These are phyloP conservation scores for Malacoctenus gilli DNA, from an alignment of 2,797 vertebrate genomes.

Conservation along the genomic window DNA sequence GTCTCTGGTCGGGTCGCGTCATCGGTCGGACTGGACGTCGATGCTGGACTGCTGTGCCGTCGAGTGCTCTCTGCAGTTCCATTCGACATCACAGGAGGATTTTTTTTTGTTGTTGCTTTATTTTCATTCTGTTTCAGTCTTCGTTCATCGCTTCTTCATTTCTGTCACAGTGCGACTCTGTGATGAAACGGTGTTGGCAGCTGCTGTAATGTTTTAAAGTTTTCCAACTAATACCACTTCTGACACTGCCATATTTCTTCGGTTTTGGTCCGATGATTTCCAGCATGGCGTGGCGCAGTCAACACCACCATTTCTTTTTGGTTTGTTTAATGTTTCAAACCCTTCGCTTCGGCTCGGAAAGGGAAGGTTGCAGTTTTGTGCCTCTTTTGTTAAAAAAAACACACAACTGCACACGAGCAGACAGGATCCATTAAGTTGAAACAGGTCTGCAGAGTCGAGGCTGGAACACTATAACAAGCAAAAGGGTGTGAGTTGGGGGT, in stretches of 20 bases:
- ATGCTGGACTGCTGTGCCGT: no score
- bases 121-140: no score
- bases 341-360: background rate
- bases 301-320: conserved; percentile 1
- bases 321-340: conserved; percentile 1
- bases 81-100: no score
- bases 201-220: conserved; percentile 1
- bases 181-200: conserved; percentile 5
- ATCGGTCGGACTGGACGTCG: no score
- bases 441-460: conserved; percentile 5
- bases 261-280: conserved; percentile 15
- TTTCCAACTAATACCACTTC: background rate
- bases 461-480: background rate
- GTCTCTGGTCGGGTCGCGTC: no score
- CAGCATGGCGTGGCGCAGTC: background rate
- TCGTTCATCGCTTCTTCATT: background rate
- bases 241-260: conserved; percentile 9
- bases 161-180: conserved; percentile 8
- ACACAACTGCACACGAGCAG: conserved; percentile 7
- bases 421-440: conserved; percentile 1
- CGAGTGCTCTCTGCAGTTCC: no score
- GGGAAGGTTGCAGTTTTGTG: background rate
- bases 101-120: no score
- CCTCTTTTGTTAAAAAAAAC: conserved; percentile 10
- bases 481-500: no score